Evolutionary conservation across 2,888 invertebrate genomes (phyloP).

Genomic region (Mimumesa dahlbomi): DNA sequence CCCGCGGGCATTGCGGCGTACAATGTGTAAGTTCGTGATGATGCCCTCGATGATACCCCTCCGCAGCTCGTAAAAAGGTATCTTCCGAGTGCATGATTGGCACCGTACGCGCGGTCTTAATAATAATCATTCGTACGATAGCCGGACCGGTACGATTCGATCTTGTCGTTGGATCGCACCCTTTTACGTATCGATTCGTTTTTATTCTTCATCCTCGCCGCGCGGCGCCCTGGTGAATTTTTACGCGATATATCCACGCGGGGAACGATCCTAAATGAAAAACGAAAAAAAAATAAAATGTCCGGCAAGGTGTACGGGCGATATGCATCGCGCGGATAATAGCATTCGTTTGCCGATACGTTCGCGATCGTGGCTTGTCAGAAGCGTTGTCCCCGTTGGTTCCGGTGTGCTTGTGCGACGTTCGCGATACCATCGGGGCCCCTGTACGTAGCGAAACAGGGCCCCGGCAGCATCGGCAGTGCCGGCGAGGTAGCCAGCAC

Average conservation of each 20-base stretch:
- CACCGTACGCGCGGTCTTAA: slow-evolving; percentile 37
- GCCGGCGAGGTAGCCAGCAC: not conserved
- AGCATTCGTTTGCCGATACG: slow-evolving; percentile 31
- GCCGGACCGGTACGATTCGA: too few relatives aligned
- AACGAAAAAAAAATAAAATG: not conserved
- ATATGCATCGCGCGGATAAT: slow-evolving; percentile 46
- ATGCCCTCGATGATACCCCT: slow-evolving; percentile 42
- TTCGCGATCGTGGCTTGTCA: slow-evolving; percentile 43
- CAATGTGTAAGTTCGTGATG: slow-evolving; percentile 47
- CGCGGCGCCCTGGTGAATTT: too few relatives aligned
- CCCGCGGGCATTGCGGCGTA: slow-evolving; percentile 39
- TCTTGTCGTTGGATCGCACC: not conserved
- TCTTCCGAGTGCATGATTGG: slow-evolving; percentile 23
- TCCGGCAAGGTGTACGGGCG: slow-evolving; percentile 22
- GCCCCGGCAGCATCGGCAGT: not conserved
- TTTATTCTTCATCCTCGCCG: too few relatives aligned
- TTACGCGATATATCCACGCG: not conserved
- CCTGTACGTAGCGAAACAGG: slow-evolving; percentile 14
- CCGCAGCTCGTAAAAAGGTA: slow-evolving; percentile 29
- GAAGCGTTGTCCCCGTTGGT: slow-evolving; percentile 14
- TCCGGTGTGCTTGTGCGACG: not conserved
- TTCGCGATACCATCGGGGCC: slow-evolving; percentile 44
- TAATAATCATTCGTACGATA: slow-evolving; percentile 47
- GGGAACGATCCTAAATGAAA: not conserved
- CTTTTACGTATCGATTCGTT: too few relatives aligned